Evolutionary conservation across 2,888 invertebrate species (phyloP).

Genomic region (Anoplius nigerrimus): DNA sequence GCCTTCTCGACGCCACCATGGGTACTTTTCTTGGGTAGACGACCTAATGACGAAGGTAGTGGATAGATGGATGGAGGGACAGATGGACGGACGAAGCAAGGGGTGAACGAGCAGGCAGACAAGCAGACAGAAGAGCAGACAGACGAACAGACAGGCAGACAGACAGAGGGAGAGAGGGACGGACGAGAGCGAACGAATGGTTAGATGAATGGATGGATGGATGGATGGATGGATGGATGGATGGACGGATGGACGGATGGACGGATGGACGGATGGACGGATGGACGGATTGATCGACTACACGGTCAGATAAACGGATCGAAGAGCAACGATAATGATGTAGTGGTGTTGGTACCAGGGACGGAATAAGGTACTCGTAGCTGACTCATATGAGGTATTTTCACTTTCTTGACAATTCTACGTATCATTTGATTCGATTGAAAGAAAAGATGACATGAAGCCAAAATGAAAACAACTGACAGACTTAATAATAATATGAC

Average conservation of each 20-base stretch:
- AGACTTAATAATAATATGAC: background rate
- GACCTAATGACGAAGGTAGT: conserved; percentile 34
- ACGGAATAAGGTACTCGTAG: background rate
- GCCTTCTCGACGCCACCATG: conserved; percentile 23
- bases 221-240: too few species aligned
- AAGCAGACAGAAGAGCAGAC: conserved; percentile 6
- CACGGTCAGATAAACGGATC: background rate
- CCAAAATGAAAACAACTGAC: conserved; percentile 39
- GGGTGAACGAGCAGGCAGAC: conserved; percentile 11
- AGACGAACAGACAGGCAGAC: background rate
- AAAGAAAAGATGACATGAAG: conserved; percentile 12
- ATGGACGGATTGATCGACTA: too few species aligned
- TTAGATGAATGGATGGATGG: too few species aligned
- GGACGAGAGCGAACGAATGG: too few species aligned
- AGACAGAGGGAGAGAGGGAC: conserved; percentile 12
- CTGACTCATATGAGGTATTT: conserved; percentile 4
- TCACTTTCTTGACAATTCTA: too few species aligned
- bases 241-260: too few species aligned
- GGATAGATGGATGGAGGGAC: conserved; percentile 13
- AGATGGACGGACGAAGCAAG: conserved; percentile 10
- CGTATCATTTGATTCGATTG: too few species aligned
- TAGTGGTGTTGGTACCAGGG: background rate
- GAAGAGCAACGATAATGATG: too few species aligned
- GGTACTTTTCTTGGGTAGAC: conserved; percentile 12
- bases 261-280: too few species aligned